These are phyloP conservation scores for Agriotes lineatus DNA, from an alignment of 2,888 invertebrate species.

Conservation along the genomic window DNA sequence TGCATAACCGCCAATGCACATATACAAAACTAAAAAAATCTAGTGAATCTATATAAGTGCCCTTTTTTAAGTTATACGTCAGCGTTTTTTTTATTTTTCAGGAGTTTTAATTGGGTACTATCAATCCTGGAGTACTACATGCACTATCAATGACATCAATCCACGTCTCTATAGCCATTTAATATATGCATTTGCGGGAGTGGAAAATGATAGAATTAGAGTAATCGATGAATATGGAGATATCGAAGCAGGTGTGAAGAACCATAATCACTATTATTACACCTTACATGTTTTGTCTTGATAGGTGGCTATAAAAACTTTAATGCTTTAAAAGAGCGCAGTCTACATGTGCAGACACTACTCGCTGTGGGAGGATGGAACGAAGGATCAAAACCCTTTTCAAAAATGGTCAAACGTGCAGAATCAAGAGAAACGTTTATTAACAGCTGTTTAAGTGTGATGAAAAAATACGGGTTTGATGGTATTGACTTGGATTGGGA, in stretches of 20 bases:
- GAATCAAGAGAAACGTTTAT: no score
- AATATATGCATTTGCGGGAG: conserved; percentile 69
- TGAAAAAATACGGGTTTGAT: no score
- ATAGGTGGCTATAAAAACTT: conserved; percentile 58
- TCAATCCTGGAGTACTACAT: neutral
- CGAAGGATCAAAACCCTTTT: no score
- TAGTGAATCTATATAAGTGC: no score
- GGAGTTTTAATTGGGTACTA: conserved; percentile 3
- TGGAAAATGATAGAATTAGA: conserved; percentile 54
- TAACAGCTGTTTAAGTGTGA: conserved; percentile 63
- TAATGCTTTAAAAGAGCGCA: conserved; percentile 62
- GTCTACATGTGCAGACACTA: conserved; percentile 64
- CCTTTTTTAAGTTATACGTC: no score
- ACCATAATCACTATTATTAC: no score
- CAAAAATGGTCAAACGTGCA: no score
- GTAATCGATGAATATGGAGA: conserved; percentile 1
- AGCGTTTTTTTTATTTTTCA: no score
- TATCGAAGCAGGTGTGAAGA: no score
- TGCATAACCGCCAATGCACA: no score
- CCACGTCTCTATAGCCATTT: conserved; percentile 67
- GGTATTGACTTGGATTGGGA: conserved; percentile 70
- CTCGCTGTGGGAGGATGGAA: conserved; percentile 69
- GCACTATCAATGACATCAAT: no score
- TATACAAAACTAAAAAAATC: no score
- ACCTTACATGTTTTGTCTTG: neutral